Percentiles rank a stretch among this genome's conserved stretches.
These are phyloP conservation scores for Camponotus pennsylvanicus DNA, from an alignment of 1,140 invertebrate genomes.

Conservation along the genomic window DNA sequence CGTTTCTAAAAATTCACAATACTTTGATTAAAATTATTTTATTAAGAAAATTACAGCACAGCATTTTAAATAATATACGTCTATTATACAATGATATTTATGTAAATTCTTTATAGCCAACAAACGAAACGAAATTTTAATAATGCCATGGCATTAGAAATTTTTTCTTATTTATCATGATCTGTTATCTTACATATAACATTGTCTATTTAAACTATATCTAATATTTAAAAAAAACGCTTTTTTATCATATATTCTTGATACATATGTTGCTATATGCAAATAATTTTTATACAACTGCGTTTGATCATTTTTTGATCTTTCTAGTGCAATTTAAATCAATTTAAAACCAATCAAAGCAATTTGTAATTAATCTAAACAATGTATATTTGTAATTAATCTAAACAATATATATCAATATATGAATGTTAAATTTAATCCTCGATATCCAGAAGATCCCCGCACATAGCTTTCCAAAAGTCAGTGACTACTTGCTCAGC, in stretches of 20 bases:
- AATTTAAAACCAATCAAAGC: not conserved
- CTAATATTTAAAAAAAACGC: not conserved
- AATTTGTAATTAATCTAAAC: not conserved
- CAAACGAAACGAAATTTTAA: not conserved
- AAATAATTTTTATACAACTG: not conserved
- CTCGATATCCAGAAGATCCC: conserved; percentile 90
- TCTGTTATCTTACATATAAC: not conserved
- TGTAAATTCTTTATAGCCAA: not conserved
- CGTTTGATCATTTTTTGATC: not conserved
- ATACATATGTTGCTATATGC: not conserved
- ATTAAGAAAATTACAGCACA: conserved; percentile 6
- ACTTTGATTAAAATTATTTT: conserved; percentile 20
- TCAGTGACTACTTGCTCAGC: conserved; percentile 93
- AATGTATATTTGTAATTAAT: too few species aligned
- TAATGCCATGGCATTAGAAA: not conserved
- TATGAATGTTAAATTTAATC: conserved; percentile 70
- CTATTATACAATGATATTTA: not conserved
- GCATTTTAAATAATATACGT: not conserved
- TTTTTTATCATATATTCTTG: not conserved
- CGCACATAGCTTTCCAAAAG: conserved; percentile 93
- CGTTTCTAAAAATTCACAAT: not conserved
- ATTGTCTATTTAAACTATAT: not conserved
- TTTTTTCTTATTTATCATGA: too few species aligned
- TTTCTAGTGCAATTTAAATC: not conserved
- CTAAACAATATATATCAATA: not conserved